These are phyloP conservation scores for Anisognathus igniventris DNA, from an alignment of 2,797 vertebrate species.

Conservation along the genomic window DNA sequence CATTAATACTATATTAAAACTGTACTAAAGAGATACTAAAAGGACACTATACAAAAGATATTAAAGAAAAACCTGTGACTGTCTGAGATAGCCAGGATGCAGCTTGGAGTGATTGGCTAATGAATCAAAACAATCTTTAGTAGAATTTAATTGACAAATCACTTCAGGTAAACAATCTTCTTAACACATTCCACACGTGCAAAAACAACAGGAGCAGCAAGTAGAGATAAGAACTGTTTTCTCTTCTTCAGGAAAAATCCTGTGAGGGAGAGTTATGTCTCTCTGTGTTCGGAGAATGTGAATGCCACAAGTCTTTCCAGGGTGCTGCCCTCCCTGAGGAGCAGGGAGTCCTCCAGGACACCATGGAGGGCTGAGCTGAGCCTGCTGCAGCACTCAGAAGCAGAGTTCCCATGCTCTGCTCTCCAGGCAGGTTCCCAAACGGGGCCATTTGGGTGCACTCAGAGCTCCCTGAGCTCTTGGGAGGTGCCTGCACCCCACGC, in stretches of 20 bases:
- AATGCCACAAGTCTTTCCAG: neutral
- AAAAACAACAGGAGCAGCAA: neutral
- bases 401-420: neutral
- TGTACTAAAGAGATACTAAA: neutral
- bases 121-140: neutral
- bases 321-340: neutral
- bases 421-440: neutral
- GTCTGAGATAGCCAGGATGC: neutral
- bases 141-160: neutral
- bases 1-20: neutral
- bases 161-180: neutral
- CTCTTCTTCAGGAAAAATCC: neutral
- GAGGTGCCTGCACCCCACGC: neutral
- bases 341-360: neutral
- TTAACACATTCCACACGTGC: neutral
- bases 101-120: neutral
- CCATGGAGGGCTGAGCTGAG: neutral
- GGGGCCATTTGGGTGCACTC: neutral
- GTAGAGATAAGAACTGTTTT: neutral
- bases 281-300: neutral
- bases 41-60: neutral
- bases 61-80: neutral
- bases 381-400: neutral
- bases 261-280: neutral
- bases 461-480: neutral